Percentiles rank a stretch among this genome's conserved stretches.
phyloP scores from a whole-genome alignment of 2,797 vertebrate species.

The Chromobotia macracanthus region DNA sequence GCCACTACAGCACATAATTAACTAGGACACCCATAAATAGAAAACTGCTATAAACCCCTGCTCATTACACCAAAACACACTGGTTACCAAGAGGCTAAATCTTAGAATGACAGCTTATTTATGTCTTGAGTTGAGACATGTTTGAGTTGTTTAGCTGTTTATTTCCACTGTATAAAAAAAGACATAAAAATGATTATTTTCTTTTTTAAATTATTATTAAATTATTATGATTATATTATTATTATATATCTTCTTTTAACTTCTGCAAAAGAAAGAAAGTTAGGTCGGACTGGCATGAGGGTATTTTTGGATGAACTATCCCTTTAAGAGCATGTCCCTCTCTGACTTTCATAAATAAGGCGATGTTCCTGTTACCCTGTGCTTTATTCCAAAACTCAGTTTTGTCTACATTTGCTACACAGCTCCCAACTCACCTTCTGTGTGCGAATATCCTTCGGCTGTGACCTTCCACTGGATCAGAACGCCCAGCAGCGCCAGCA shows the following conservation, averaged over 20 bases:
- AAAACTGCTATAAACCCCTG: slow-evolving; percentile 2
- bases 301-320: too few relatives aligned
- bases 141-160: too few relatives aligned
- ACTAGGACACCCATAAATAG: slow-evolving; percentile 49
- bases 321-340: not conserved
- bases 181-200: too few relatives aligned
- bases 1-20: slow-evolving; percentile 44
- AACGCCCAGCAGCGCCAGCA: slow-evolving; percentile 88
- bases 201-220: too few relatives aligned
- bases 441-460: slow-evolving; percentile 94
- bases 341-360: not conserved
- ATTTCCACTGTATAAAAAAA: too few relatives aligned
- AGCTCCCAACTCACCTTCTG: slow-evolving; percentile 83
- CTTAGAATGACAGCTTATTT: slow-evolving; percentile 11
- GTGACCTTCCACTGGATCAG: slow-evolving; percentile 98
- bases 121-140: too few relatives aligned
- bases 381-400: not conserved
- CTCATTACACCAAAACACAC: slow-evolving; percentile 15
- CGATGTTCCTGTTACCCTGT: not conserved
- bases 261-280: too few relatives aligned
- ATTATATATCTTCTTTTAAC: too few relatives aligned
- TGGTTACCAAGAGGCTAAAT: too few relatives aligned
- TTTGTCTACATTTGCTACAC: not conserved
- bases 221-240: too few relatives aligned
- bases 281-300: too few relatives aligned